phyloP scores from a whole-genome alignment of 2,888 invertebrate genomes.

The Catonia carolina region DNA sequence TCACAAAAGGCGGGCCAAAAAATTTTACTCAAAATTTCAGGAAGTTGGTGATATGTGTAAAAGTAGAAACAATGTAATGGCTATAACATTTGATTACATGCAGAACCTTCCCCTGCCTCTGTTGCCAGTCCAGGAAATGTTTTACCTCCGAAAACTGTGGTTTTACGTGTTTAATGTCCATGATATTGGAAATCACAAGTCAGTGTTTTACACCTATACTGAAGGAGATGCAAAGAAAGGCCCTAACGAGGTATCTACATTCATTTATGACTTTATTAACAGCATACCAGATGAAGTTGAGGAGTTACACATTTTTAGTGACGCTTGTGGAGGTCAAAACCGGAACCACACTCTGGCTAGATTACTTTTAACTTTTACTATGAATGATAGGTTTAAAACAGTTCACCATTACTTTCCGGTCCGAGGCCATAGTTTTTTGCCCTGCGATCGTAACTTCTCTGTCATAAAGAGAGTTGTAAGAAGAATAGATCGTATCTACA shows the following conservation, averaged over 20 bases:
- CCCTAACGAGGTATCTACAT: slow-evolving; percentile 19
- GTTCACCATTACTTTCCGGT: slow-evolving; percentile 13
- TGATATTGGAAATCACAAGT: slow-evolving; percentile 15
- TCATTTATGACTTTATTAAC: slow-evolving; percentile 13
- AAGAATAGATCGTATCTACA: slow-evolving; percentile 23
- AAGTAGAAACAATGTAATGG: slow-evolving; percentile 20
- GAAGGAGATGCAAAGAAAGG: slow-evolving; percentile 23
- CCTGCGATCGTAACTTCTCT: slow-evolving; percentile 20
- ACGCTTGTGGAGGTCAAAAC: slow-evolving; percentile 28
- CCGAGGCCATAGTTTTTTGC: slow-evolving; percentile 19
- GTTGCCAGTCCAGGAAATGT: slow-evolving; percentile 1
- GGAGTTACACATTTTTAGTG: slow-evolving; percentile 24
- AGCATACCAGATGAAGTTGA: slow-evolving; percentile 23
- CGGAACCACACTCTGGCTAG: slow-evolving; percentile 26
- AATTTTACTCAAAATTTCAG: slow-evolving; percentile 28
- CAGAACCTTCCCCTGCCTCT: slow-evolving; percentile 1
- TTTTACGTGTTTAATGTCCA: slow-evolving; percentile 19
- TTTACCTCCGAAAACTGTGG: slow-evolving; percentile 6
- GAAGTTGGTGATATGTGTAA: slow-evolving; percentile 19
- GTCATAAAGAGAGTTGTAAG: slow-evolving; percentile 18
- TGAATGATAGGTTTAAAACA: slow-evolving; percentile 11
- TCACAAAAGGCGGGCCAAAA: slow-evolving; percentile 31
- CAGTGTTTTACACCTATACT: slow-evolving; percentile 24
- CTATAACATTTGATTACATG: slow-evolving; percentile 15
- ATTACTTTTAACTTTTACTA: slow-evolving; percentile 22